Percentiles rank a stretch among this genome's conserved stretches.
Conservation (phyloP, 2,797 vertebrate genomes). For the Gadopsis marmoratus region DNA sequence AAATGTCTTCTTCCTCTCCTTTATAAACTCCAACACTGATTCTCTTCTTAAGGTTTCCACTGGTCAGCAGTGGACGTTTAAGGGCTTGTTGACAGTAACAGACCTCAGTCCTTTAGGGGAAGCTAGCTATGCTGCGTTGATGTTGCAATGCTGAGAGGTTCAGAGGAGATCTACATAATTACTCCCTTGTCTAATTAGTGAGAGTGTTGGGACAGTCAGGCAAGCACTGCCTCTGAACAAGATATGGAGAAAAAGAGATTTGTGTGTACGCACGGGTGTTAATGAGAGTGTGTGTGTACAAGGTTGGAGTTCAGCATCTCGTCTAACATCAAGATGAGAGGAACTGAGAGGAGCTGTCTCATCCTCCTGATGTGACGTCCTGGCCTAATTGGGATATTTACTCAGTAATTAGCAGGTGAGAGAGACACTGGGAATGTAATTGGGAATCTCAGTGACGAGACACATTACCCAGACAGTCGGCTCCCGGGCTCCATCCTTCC, state of each 20-base stretch:
- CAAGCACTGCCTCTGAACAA: slow-evolving; percentile 79
- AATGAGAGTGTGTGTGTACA: slow-evolving; percentile 73
- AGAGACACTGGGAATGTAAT: slow-evolving; percentile 86
- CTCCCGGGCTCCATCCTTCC: slow-evolving; percentile 82
- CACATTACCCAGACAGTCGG: slow-evolving; percentile 79
- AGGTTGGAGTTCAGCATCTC: slow-evolving; percentile 77
- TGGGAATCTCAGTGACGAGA: slow-evolving; percentile 85
- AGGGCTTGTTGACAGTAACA: slow-evolving; percentile 77
- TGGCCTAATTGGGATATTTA: slow-evolving; percentile 94
- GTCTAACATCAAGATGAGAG: slow-evolving; percentile 72
- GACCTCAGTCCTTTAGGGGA: slow-evolving; percentile 72
- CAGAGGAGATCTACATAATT: slow-evolving; percentile 84
- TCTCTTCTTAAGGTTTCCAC: slow-evolving; percentile 57
- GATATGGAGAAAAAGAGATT: slow-evolving; percentile 66
- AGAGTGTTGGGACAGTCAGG: slow-evolving; percentile 86
- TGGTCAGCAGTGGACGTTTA: slow-evolving; percentile 70
- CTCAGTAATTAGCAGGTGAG: slow-evolving; percentile 92
- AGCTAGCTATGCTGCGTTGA: slow-evolving; percentile 48
- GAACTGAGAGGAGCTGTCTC: slow-evolving; percentile 81
- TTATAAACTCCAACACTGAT: slow-evolving; percentile 58
- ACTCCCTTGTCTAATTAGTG: slow-evolving; percentile 90
- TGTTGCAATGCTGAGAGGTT: slow-evolving; percentile 68
- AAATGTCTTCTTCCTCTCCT: slow-evolving; percentile 60
- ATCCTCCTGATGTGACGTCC: slow-evolving; percentile 86
- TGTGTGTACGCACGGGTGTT: slow-evolving; percentile 54